Base-by-base conservation (phyloP, 2,888 invertebrate genomes). In the Caenorhabditis japonica region DNA sequence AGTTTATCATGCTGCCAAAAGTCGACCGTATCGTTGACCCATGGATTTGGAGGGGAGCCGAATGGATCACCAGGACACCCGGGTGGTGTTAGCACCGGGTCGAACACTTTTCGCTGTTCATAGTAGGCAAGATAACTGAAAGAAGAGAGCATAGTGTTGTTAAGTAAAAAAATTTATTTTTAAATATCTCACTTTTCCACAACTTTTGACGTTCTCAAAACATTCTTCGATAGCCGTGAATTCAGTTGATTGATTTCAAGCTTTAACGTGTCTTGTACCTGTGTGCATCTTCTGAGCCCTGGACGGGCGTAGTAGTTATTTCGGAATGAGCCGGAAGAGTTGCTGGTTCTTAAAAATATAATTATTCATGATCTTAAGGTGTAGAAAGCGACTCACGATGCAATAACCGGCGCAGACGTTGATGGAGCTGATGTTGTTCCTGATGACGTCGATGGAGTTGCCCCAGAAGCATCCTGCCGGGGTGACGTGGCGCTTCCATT, bases 61-160 rank as follows among this genome's bases (percentile, higher is more conserved):
- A 85, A 81, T n/a, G 85, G 84, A 62, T 86, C 86, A 13, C 59
- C 66, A 8, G 83, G 68, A 88, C 93, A 92, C 89, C 97, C 97
- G 1, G 95, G 93, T 25, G 93, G 91, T 8, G 94, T 94, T 76
- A 97, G 92, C 90, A 96, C 94, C 74, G 94, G 92, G 90, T 99
- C 99, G 89, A 96, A 99, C 88, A 97, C 96, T 69, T 92, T 91
- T 89, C 97, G 96, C 89, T 97, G 97, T 88, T 97, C 95, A 89
- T 76, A 85, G 59, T 85, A 87, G 8, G 74, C 55, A 19, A 81
- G 52, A 64, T 81, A 81, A 43, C 81, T 81, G 75, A 41, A 79
- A 49, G 15, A 0, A 30, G 13, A 10, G 2, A 12, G 33, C n/a
- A n/a, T n/a, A n/a, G n/a, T n/a, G n/a, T n/a, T n/a, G n/a, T n/a